phyloP scores from a whole-genome alignment of 1,140 invertebrate genomes.

The Alviniconcha marisindica region DNA sequence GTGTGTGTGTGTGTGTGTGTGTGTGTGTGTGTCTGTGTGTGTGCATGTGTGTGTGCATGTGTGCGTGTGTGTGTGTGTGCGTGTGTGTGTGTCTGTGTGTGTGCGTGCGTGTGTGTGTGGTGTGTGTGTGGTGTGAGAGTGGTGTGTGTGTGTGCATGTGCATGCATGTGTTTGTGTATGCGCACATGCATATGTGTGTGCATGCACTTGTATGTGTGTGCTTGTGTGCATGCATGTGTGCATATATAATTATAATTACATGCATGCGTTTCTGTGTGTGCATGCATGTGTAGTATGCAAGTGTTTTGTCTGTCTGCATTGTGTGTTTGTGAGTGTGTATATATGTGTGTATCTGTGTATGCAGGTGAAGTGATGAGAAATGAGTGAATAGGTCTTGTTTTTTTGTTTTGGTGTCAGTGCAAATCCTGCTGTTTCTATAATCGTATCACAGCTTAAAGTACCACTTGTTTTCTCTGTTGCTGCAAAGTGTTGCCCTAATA shows the following conservation, averaged over 20 bases:
- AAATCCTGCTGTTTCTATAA: too few relatives aligned
- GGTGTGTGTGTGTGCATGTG: not conserved
- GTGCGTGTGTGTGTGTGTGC: not conserved
- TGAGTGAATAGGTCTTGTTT: too few relatives aligned
- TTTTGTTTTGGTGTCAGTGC: too few relatives aligned
- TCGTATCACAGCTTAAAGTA: too few relatives aligned
- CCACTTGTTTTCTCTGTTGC: too few relatives aligned
- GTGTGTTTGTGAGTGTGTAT: not conserved
- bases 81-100: not conserved
- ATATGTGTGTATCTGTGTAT: not conserved
- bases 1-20: too few relatives aligned
- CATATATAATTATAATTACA: too few relatives aligned
- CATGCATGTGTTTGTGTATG: constrained; percentile 3
- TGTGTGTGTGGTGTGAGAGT: not conserved
- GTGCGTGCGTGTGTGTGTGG: too few relatives aligned
- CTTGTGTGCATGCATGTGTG: not conserved
- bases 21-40: too few relatives aligned
- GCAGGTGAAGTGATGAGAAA: too few relatives aligned
- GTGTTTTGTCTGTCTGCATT: not conserved
- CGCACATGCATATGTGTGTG: not conserved
- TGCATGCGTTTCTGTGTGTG: constrained; percentile 1
- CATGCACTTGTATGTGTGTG: not conserved
- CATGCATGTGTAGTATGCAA: not conserved
- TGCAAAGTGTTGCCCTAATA: too few relatives aligned
- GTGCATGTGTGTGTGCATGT: not conserved